phyloP scores from a whole-genome alignment of 1,140 invertebrate species.

The Luehdorfia chinensis region DNA sequence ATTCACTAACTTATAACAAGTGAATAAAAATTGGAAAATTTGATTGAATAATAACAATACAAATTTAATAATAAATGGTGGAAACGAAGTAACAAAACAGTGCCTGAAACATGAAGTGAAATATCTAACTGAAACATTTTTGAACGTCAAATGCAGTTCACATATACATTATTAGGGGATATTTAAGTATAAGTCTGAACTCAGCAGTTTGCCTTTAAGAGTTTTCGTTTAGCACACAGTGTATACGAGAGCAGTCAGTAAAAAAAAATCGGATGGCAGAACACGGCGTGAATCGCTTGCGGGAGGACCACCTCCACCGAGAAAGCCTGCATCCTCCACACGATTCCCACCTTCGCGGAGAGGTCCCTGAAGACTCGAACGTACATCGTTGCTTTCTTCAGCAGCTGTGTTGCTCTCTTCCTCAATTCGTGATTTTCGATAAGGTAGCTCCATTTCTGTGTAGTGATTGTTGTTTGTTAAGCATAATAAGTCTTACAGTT shows the following conservation, averaged over 20 bases:
- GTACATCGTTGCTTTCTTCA: constrained; percentile 65
- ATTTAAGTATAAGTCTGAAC: constrained; percentile 23
- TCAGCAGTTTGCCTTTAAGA: constrained; percentile 40
- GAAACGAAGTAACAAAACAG: too few relatives aligned
- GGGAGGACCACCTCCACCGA: constrained; percentile 50
- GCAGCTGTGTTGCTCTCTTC: constrained; percentile 52
- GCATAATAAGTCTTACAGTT: too few relatives aligned
- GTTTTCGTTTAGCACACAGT: constrained; percentile 46
- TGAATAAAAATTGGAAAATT: too few relatives aligned
- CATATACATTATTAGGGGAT: constrained; percentile 30
- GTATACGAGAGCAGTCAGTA: constrained; percentile 53
- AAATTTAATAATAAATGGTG: too few relatives aligned
- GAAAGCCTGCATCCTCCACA: constrained; percentile 56
- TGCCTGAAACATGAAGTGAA: too few relatives aligned
- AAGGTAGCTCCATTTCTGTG: constrained; percentile 72
- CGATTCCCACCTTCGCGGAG: constrained; percentile 60
- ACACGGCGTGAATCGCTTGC: constrained; percentile 22
- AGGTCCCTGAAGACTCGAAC: constrained; percentile 65
- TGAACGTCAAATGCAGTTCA: too few relatives aligned
- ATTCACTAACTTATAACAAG: too few relatives aligned
- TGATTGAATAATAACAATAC: too few relatives aligned
- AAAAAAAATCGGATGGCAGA: constrained; percentile 42
- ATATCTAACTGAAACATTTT: too few relatives aligned
- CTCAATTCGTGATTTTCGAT: constrained; percentile 58
- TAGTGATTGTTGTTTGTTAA: too few relatives aligned